These are phyloP conservation scores for Ochotona curzoniae DNA, from an alignment of 2,113 vertebrate species.

Conservation along the genomic window DNA sequence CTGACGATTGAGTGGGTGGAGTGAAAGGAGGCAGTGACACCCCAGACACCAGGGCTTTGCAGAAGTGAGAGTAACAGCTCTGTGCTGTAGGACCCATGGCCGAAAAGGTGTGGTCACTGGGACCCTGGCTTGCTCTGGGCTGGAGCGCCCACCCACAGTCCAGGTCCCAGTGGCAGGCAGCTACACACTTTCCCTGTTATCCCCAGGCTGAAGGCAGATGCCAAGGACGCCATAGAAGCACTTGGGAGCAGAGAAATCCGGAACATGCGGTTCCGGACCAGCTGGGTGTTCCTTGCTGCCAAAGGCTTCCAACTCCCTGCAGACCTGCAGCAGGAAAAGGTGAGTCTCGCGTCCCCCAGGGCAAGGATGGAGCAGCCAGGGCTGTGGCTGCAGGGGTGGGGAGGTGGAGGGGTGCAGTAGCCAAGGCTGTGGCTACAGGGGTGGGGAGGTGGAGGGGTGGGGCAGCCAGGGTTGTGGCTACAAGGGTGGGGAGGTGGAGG, in stretches of 20 bases:
- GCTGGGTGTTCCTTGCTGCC: slow-evolving; percentile 87
- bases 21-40: background rate
- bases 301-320: slow-evolving; percentile 86
- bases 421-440: too few species aligned
- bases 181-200: background rate
- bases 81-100: too few species aligned
- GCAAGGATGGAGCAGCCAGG: too few species aligned
- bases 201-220: slow-evolving; percentile 73
- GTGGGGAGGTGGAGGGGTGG: too few species aligned
- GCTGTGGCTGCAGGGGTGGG: too few species aligned
- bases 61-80: background rate
- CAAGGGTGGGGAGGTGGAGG: too few species aligned
- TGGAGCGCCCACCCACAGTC: too few species aligned
- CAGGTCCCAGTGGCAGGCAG: background rate
- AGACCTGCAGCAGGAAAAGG: slow-evolving; percentile 85
- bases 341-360: slow-evolving; percentile 42
- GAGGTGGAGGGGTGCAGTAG: too few species aligned
- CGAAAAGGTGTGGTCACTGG: background rate
- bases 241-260: slow-evolving; percentile 86
- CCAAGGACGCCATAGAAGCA: slow-evolving; percentile 79
- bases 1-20: background rate
- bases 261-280: slow-evolving; percentile 86
- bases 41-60: background rate
- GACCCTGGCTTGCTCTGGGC: background rate
- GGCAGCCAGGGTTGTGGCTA: too few species aligned